Base-by-base conservation (phyloP, 2,888 invertebrate species). In the Mesoligia furuncula region DNA sequence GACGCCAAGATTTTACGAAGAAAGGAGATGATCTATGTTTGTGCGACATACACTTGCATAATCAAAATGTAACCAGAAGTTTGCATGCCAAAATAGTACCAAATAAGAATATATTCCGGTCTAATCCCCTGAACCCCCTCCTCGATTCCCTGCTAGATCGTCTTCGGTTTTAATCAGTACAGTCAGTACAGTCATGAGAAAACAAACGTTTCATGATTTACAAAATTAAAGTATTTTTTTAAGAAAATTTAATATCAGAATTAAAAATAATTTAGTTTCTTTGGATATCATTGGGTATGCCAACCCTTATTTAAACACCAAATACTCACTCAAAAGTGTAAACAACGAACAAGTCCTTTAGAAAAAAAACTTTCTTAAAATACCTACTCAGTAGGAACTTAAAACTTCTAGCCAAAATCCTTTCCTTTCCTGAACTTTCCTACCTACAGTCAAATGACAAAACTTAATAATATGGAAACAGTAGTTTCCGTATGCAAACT, bases 401-500 rank as follows among this genome's bases (percentile, higher is more conserved):
- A 31, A n/a, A 31, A n/a, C 24, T 2, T 61, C 20, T 42, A 75
- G n/a, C 20, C 31, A 39, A n/a, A 17, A 36, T 1, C 15, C 9
- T 24, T 77, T 62, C 24, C 4, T 31, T n/a, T 45, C 27, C 11
- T 27, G 17, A 42, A 31, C 11, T 42, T 42, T 42, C 42, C 42
- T 39, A 36, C n/a, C 6, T 36, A 36, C 7, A 69, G 17, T 42
- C 27, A 31, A 75, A 61, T 24, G 51, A 61, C 7, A 59, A 68
- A 71, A 48, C 15, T 13, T 9, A 13, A 61, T 79, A 39, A 27
- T 11, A 66, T 48, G 31, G 64, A 69, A 36, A 54, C 45, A 42
- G 54, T 61, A 66, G 31, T 62, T 64, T 36, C 59, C 24, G 66
- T 67, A 87, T 81, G 68, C 27, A 42, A 81, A 85, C 75, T 79